Conservation (phyloP, 2,113 vertebrate species). For the Poecilia latipinna region DNA sequence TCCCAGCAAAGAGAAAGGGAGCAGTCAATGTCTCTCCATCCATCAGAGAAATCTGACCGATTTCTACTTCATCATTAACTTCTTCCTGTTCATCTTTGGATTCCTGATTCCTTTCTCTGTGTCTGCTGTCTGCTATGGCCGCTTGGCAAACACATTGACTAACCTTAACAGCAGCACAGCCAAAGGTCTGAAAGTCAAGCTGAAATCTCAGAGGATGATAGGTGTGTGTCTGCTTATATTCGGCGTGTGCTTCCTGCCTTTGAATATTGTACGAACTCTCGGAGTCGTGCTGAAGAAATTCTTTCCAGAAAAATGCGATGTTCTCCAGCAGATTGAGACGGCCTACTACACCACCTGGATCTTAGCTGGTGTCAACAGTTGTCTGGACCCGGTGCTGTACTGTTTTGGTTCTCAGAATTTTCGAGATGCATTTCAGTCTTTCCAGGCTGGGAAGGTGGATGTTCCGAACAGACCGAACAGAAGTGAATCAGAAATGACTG, state of each 20-base stretch:
- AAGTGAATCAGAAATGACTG: slow-evolving; percentile 41
- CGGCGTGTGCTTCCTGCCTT: slow-evolving; percentile 72
- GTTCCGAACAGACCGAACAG: neutral
- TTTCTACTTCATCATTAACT: slow-evolving; percentile 68
- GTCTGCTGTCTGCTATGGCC: slow-evolving; percentile 64
- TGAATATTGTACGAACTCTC: slow-evolving; percentile 67
- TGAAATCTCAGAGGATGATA: slow-evolving; percentile 74
- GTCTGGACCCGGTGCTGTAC: slow-evolving; percentile 53
- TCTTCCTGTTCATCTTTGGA: slow-evolving; percentile 46
- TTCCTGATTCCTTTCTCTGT: slow-evolving; percentile 74
- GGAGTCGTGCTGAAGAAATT: slow-evolving; percentile 55
- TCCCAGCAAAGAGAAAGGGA: slow-evolving; percentile 44
- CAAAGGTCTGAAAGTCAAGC: slow-evolving; percentile 68
- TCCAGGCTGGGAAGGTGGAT: slow-evolving; percentile 1
- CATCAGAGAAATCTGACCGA: slow-evolving; percentile 57
- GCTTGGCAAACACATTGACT: slow-evolving; percentile 63
- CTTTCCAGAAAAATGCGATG: neutral
- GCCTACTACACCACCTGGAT: slow-evolving; percentile 35
- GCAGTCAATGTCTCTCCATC: slow-evolving; percentile 72
- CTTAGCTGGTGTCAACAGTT: slow-evolving; percentile 48
- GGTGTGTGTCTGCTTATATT: slow-evolving; percentile 73
- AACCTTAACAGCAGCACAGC: slow-evolving; percentile 56
- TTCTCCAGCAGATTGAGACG: slow-evolving; percentile 12
- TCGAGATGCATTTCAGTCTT: slow-evolving; percentile 28
- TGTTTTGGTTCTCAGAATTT: slow-evolving; percentile 53